phyloP scores from a whole-genome alignment of 2,113 vertebrate species.

The Parus major region DNA sequence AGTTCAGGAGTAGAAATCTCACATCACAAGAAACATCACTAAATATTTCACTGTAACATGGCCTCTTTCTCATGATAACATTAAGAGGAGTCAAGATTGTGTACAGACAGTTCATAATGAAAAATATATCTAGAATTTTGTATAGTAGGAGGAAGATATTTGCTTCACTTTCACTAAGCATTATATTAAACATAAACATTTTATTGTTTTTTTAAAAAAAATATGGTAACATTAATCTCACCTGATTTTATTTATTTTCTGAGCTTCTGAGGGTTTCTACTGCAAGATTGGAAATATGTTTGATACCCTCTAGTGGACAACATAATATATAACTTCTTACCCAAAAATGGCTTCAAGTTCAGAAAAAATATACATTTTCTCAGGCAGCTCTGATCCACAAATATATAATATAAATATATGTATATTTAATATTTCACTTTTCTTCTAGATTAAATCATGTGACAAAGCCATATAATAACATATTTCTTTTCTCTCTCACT shows the following conservation, averaged over 20 bases:
- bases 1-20: background rate
- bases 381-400: background rate
- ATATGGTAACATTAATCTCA: background rate
- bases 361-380: background rate
- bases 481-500: background rate
- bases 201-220: background rate
- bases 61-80: background rate
- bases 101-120: background rate
- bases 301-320: conserved; percentile 60
- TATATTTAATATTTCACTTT: background rate
- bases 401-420: background rate
- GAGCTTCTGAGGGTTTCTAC: background rate
- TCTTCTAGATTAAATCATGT: background rate
- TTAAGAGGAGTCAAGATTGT: background rate
- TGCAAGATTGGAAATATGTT: conserved; percentile 22
- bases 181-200: background rate
- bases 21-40: background rate
- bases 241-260: background rate
- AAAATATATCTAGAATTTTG: background rate
- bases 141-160: background rate
- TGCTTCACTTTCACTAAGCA: background rate
- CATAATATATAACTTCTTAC: background rate
- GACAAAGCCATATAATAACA: background rate
- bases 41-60: background rate
- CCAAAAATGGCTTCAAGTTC: background rate